Evolutionary conservation across 2,113 vertebrate genomes (phyloP), one percentile per base, ranked within the genome.

Genomic region (Syrrhaptes paradoxus): DNA sequence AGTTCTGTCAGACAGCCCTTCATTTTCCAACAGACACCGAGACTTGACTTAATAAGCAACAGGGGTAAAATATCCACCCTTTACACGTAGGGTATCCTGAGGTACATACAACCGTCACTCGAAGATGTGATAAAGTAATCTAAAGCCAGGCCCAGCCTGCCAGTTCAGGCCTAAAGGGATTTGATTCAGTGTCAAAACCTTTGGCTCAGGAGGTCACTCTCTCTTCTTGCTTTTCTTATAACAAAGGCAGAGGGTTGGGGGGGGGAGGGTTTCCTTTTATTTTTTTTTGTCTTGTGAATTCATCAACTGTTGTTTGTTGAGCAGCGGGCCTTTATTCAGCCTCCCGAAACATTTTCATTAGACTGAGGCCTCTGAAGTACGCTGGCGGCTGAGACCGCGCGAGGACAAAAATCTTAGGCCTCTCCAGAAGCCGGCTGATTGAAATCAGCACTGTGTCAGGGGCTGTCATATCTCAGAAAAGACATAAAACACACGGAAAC

Each of bases 401-500:
- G 93, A 97, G 96, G 91, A 96, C 97, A 91, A 97, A 41, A 98
- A 98, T 97, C 97, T 97, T 95, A 86, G 96, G 97, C 95, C 98
- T 98, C 97, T 98, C 98, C 93, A 98, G 98, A 98, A 98, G 98
- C 98, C 59, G 98, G 95, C 98, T 99, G 99, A 99, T 99, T 99
- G 99, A 99, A 99, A 99, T 99, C 99, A 99, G 98, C 98, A 97
- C 98, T 96, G 97, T 99, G 99, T 99, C 99, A 99, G 97, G 98
- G 98, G 98, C 98, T 98, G 98, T 99, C 99, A 99, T 99, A 99
- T 98, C 99, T 98, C 98, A 98, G 98, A 98, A 97, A 98, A 98
- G 99, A 99, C 99, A 99, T 99, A 99, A 99, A 99, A 99, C 99
- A 99, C 99, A 98, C 98, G 98, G 98, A 98, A 99, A 99, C 99